Percentiles rank a stretch among this genome's conserved stretches.
Conservation (phyloP, 2,888 invertebrate genomes). For the Mechanitis mazaeus region DNA sequence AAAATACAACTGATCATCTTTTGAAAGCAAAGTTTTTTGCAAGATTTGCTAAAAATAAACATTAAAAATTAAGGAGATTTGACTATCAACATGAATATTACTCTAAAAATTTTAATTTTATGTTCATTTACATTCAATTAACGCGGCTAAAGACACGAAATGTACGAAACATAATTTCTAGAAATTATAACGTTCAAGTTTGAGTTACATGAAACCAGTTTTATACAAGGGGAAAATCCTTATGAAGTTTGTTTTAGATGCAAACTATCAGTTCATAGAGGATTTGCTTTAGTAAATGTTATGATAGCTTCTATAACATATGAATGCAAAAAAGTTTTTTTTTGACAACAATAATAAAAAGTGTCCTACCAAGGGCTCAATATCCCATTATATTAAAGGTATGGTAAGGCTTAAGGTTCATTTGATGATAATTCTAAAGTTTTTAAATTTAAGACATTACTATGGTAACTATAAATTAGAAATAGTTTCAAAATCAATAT, state of each 20-base stretch:
- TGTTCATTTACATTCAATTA: slow-evolving; percentile 19
- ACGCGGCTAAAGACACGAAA: slow-evolving; percentile 22
- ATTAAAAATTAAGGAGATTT: slow-evolving; percentile 3
- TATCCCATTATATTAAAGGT: no score
- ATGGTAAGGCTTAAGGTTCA: no score
- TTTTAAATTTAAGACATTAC: slow-evolving; percentile 9
- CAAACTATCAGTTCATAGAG: slow-evolving; percentile 23
- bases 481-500: not conserved
- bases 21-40: no score
- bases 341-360: no score
- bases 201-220: slow-evolving; percentile 49
- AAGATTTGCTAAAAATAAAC: not conserved
- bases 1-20: no score
- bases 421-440: not conserved
- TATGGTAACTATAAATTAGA: not conserved
- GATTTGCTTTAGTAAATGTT: no score
- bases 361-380: no score
- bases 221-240: slow-evolving; percentile 39
- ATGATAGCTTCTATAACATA: no score
- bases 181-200: slow-evolving; percentile 37
- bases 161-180: slow-evolving; percentile 27
- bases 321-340: no score
- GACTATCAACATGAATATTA: slow-evolving; percentile 19
- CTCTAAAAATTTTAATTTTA: not conserved
- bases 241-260: slow-evolving; percentile 40